Evolutionary conservation across 1,140 invertebrate species (phyloP).

Genomic region (Drosophila lini): DNA sequence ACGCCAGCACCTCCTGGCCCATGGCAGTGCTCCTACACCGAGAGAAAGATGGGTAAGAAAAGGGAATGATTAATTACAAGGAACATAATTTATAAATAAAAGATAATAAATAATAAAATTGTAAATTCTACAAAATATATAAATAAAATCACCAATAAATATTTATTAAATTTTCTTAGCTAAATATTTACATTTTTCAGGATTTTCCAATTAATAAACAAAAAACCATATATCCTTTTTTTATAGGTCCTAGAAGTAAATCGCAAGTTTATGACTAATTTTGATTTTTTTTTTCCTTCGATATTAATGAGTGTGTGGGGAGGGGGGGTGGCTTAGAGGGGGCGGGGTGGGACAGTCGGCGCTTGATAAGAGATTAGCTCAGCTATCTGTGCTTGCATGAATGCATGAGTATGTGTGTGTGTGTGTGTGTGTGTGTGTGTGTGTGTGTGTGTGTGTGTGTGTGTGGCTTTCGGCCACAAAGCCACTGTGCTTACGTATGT

Average conservation of each 20-base stretch:
- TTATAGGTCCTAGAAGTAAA: slow-evolving; percentile 6
- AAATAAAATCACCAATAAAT: neutral
- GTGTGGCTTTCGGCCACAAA: slow-evolving; percentile 31
- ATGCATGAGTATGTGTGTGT: slow-evolving; percentile 7
- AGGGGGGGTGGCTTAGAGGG: neutral
- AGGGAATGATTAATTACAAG: neutral
- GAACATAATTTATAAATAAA: neutral
- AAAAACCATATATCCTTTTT: neutral
- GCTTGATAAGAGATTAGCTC: slow-evolving; percentile 76
- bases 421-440: slow-evolving; percentile 27
- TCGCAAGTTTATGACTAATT: slow-evolving; percentile 16
- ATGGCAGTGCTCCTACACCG: slow-evolving; percentile 46
- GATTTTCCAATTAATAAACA: neutral
- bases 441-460: slow-evolving; percentile 29
- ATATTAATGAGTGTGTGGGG: slow-evolving; percentile 1
- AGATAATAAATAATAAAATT: too few relatives aligned
- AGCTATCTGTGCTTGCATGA: slow-evolving; percentile 17
- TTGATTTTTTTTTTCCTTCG: neutral
- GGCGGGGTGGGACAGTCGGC: slow-evolving; percentile 15
- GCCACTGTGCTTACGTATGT: slow-evolving; percentile 16
- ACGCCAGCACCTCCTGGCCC: slow-evolving; percentile 33
- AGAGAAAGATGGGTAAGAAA: neutral
- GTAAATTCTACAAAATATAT: too few relatives aligned
- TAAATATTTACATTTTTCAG: neutral
- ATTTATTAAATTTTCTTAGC: neutral